Evolutionary conservation across 2,797 vertebrate genomes (phyloP).

Genomic region (Valencia hispanica): DNA sequence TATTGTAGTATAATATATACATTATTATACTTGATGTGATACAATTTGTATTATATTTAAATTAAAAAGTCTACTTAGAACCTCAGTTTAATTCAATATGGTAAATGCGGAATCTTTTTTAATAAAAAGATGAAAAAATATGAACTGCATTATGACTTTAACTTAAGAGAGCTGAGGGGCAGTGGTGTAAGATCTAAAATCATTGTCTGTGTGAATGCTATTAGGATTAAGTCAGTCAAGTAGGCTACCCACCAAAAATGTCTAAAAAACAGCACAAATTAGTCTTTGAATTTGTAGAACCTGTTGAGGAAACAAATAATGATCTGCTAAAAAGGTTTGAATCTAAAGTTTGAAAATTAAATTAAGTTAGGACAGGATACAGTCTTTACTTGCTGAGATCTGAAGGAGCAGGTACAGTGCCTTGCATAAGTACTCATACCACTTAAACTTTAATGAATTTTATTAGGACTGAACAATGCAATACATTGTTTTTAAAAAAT

Average conservation of each 20-base stretch:
- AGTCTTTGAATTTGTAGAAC: background rate
- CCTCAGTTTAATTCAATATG: too few species aligned
- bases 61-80: too few species aligned
- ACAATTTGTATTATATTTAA: too few species aligned
- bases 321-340: background rate
- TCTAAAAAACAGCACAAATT: background rate
- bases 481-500: background rate
- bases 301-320: background rate
- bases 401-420: background rate
- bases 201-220: too few species aligned
- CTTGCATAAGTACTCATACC: background rate
- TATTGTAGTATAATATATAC: background rate
- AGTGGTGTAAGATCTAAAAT: too few species aligned
- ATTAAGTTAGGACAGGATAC: background rate
- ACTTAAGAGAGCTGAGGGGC: too few species aligned
- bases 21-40: too few species aligned
- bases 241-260: too few species aligned
- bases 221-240: too few species aligned
- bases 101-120: too few species aligned
- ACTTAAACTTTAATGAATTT: background rate
- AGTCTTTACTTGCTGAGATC: background rate
- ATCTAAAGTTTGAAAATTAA: background rate
- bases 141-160: too few species aligned
- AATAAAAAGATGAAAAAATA: too few species aligned
- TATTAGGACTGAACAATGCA: background rate